Base-by-base conservation (phyloP, 2,113 vertebrate species). In the Sinocyclocheilus anshuiensis region DNA sequence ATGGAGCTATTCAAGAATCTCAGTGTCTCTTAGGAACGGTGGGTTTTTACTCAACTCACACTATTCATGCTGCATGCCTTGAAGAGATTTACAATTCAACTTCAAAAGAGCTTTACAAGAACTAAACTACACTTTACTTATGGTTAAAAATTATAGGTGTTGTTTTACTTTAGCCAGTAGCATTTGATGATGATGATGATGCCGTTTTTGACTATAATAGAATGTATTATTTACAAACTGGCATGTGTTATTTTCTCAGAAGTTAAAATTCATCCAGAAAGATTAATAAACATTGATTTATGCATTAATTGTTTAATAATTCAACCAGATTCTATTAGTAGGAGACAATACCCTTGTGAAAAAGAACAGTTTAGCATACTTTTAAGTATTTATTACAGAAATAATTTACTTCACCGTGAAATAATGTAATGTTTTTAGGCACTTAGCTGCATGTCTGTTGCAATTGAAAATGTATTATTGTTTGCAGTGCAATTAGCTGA, bases 1-100 rank as follows among this genome's bases (percentile, higher is more conserved):
- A 99, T 0, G 98, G 98, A 0, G 98, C 98, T 87, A 99, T 99
- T 90, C 98, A 99, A 91, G 98, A 99, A 93, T 99, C 98, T 1
- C 98, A 99, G 93, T 99, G 98, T 90, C 96, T 99, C 50, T 90
- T 99, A 91, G 98, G 97, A 94, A 99, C 97, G 88, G 98, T 99
- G 92, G 96, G 96, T 86, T 69, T 59, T 67, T 20, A 24, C 36
- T 57, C 8, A 6, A 9, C 12, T 48, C 45, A 11, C 13, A 2
- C 11, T n/a, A 16, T 18, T 65, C 7, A n/a, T 77, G 53, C 36
- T 55, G 4, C 75, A 29, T 29, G 22, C 6, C 22, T 24, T 24
- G 20, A 48, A 65, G 4, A 45, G 3, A 18, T 48, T 15, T 24
- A 26, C 39, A 36, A 42, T 39, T 16, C 6, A 63, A n/a, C 33